These are phyloP conservation scores for Tinea semifulvella DNA, from an alignment of 2,888 invertebrate species.

Conservation along the genomic window DNA sequence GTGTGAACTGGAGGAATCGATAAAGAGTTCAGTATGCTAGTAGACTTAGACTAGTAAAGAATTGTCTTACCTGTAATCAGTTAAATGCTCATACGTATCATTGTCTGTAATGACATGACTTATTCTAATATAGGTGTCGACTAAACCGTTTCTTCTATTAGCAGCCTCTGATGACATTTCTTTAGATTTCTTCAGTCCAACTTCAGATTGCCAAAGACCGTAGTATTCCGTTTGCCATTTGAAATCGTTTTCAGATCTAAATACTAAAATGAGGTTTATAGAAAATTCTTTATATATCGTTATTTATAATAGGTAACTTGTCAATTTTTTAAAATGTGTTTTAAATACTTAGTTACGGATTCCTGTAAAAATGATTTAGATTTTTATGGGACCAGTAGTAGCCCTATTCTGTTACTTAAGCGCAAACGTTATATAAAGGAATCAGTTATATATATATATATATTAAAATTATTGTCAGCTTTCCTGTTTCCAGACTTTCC, in stretches of 20 bases:
- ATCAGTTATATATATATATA: no score
- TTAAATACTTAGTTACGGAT: no score
- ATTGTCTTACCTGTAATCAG: conserved; percentile 47
- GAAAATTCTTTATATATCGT: background rate
- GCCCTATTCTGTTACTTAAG: no score
- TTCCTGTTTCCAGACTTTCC: no score
- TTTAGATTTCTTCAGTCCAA: conserved; percentile 28
- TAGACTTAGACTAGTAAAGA: no score
- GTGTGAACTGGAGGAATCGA: background rate
- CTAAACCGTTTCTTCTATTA: conserved; percentile 33
- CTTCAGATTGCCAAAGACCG: conserved; percentile 31
- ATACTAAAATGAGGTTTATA: conserved; percentile 6
- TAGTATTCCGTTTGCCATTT: conserved; percentile 31
- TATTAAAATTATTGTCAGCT: no score
- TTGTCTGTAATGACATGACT: conserved; percentile 52
- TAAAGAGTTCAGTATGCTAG: background rate
- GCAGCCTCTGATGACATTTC: conserved; percentile 20
- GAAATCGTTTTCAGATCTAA: conserved; percentile 7
- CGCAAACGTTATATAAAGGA: no score
- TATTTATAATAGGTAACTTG: no score
- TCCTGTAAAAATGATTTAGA: no score
- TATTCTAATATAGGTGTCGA: conserved; percentile 32
- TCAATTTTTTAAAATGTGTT: no score
- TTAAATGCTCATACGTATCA: conserved; percentile 46
- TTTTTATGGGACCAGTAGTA: no score